Percentiles rank a stretch among this genome's conserved stretches.
These are phyloP conservation scores for Psilanteris sp. DNA, from an alignment of 1,140 invertebrate genomes.

Conservation along the genomic window DNA sequence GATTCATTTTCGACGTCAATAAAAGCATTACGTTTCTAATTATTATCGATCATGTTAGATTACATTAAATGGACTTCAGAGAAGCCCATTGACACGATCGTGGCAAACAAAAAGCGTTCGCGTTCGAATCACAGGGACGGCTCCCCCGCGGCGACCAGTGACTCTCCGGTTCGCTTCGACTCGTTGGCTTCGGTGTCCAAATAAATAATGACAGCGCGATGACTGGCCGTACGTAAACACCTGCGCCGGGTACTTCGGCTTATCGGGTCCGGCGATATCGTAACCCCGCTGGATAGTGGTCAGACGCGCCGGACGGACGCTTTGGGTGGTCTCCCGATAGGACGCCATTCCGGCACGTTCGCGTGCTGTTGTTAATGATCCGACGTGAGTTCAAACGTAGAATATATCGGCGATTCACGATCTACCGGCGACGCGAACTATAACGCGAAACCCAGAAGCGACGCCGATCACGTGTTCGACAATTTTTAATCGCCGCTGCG, in stretches of 20 bases:
- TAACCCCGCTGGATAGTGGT: not conserved
- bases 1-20: constrained; percentile 27
- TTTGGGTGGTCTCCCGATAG: constrained; percentile 71
- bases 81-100: constrained; percentile 33
- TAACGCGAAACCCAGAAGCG: constrained; percentile 50
- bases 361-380: constrained; percentile 64
- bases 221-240: constrained; percentile 76
- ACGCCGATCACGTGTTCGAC: constrained; percentile 30
- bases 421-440: constrained; percentile 18
- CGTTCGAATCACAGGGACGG: not conserved
- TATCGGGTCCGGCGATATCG: constrained; percentile 68
- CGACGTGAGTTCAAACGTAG: constrained; percentile 61
- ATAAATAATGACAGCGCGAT: constrained; percentile 78
- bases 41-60: constrained; percentile 33
- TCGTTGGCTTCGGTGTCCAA: constrained; percentile 50
- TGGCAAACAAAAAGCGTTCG: constrained; percentile 18
- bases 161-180: constrained; percentile 48
- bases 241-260: constrained; percentile 70
- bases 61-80: constrained; percentile 14
- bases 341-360: constrained; percentile 66
- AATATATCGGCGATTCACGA: constrained; percentile 55
- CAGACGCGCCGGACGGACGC: constrained; percentile 44
- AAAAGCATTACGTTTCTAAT: constrained; percentile 35
- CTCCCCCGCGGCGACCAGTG: constrained; percentile 26
- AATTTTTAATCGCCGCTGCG: no score